Percentiles rank a stretch among this genome's conserved stretches.
These are phyloP conservation scores for Barnardius zonarius DNA, from an alignment of 2,113 vertebrate species.

Conservation along the genomic window DNA sequence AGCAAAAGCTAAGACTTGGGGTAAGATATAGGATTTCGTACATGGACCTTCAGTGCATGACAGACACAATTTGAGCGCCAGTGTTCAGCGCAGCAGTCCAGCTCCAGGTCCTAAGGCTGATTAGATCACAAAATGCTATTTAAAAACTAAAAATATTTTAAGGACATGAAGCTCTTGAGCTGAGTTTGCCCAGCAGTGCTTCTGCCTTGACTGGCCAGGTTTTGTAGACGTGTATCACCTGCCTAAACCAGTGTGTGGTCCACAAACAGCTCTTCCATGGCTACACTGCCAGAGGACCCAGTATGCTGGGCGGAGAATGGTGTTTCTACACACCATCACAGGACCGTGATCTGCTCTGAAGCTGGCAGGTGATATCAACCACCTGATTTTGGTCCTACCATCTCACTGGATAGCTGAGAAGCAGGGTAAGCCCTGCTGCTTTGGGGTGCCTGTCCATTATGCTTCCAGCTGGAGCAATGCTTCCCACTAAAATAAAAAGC, in stretches of 20 bases:
- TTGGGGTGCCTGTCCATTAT: not conserved
- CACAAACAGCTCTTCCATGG: not conserved
- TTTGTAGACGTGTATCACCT: rapidly evolving
- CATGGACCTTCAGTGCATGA: not conserved
- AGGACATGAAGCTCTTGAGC: not conserved
- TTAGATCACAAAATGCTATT: not conserved
- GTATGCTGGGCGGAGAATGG: not conserved
- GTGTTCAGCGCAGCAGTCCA: not conserved
- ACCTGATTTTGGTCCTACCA: not conserved
- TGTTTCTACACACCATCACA: not conserved
- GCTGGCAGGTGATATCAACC: not conserved
- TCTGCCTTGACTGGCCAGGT: not conserved
- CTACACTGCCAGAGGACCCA: not conserved
- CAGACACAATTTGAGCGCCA: not conserved
- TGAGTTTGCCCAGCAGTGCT: not conserved
- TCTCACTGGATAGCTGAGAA: not conserved
- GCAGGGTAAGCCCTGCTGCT: not conserved
- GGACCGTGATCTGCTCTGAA: not conserved
- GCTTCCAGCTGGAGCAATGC: not conserved
- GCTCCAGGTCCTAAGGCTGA: not conserved
- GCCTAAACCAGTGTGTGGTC: not conserved
- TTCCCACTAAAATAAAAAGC: not conserved
- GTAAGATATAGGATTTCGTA: not conserved
- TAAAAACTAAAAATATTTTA: not conserved
- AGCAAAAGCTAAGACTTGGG: not conserved